Evolutionary conservation across 2,888 invertebrate species (phyloP), one percentile per base, ranked within the genome.

Genomic region (Epinotia demarniana): DNA sequence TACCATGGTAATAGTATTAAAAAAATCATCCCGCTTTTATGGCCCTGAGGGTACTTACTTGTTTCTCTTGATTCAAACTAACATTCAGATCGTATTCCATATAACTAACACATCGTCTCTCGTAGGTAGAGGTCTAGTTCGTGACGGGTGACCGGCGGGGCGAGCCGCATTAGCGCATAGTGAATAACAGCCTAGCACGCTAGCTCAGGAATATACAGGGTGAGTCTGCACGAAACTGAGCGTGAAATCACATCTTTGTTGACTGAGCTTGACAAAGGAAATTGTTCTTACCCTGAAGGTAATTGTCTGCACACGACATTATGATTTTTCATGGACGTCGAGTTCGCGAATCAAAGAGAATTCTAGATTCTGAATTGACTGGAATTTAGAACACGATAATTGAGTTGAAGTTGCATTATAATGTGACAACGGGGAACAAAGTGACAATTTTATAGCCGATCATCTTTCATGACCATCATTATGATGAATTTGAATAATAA

Each of bases 241-340:
- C 87, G 83, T 85, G 85, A 86, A 87, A 87, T 88, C 85, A 85
- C 83, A 81, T 86, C 84, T 82, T 81, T 85, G 83, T 85, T 83
- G 85, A 85, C 84, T 85, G 75, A 82, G 80, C 83, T 83, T 84
- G 81, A 85, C 86, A 86, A 86, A 84, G 85, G 82, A 86, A 85
- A 85, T 85, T 83, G 85, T 84, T 83, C 83, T 78, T 82, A 79
- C 81, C 80, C 79, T 79, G 78, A 79, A 84, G 82, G 80, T 83
- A 83, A 86, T 85, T 84, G 83, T 81, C 80, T 82, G 80, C 81
- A 80, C 75, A 79, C 80, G 80, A 78, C 77, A 81, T 83, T 81
- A 83, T 81, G 84, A 81, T 80, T 85, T 82, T 80, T 78, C 79
- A 80, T 70, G 76, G 81, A 83, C 79, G 63, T 18, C 6, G 27